A percentile compares a stretch with the other conserved stretches of the same genome.
These are phyloP conservation scores for Thyatira batis DNA, from an alignment of 2,888 invertebrate species.

Conservation along the genomic window DNA sequence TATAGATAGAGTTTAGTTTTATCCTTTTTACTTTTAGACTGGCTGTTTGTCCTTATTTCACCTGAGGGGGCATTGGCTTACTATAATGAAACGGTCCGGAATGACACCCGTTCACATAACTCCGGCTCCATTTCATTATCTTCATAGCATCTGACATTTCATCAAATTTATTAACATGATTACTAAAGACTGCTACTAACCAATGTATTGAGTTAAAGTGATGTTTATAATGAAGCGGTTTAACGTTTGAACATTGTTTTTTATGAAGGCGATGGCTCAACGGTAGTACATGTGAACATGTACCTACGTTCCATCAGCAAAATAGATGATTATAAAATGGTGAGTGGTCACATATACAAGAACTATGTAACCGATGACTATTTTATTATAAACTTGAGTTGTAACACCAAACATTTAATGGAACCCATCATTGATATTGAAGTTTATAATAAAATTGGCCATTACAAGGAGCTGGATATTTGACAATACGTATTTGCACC, in stretches of 20 bases:
- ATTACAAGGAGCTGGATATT: slow-evolving; percentile 51
- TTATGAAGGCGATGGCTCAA: slow-evolving; percentile 90
- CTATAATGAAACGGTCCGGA: slow-evolving; percentile 49
- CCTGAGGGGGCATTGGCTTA: slow-evolving; percentile 53
- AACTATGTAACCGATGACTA: slow-evolving; percentile 32
- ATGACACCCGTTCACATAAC: neutral
- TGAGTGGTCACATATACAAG: slow-evolving; percentile 83
- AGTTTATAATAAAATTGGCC: slow-evolving; percentile 70
- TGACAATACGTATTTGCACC: slow-evolving; percentile 66
- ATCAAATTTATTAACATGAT: slow-evolving; percentile 38
- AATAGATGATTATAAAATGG: slow-evolving; percentile 99
- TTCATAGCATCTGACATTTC: slow-evolving; percentile 64
- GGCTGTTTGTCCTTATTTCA: slow-evolving; percentile 61
- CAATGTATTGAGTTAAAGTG: slow-evolving; percentile 20
- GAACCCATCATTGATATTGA: slow-evolving; percentile 16
- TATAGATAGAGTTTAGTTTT: slow-evolving; percentile 24
- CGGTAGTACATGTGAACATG: slow-evolving; percentile 96
- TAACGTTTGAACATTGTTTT: slow-evolving; percentile 58
- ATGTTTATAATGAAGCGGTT: slow-evolving; percentile 33
- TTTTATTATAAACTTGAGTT: slow-evolving; percentile 73
- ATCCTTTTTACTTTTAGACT: slow-evolving; percentile 52
- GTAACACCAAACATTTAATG: slow-evolving; percentile 3
- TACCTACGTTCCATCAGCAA: slow-evolving; percentile 98
- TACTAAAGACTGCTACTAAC: slow-evolving; percentile 11
- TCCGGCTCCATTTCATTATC: slow-evolving; percentile 48